Evolutionary conservation across 2,113 vertebrate genomes (phyloP), one percentile per base, ranked within the genome.

Genomic region (Polyodon spathula): DNA sequence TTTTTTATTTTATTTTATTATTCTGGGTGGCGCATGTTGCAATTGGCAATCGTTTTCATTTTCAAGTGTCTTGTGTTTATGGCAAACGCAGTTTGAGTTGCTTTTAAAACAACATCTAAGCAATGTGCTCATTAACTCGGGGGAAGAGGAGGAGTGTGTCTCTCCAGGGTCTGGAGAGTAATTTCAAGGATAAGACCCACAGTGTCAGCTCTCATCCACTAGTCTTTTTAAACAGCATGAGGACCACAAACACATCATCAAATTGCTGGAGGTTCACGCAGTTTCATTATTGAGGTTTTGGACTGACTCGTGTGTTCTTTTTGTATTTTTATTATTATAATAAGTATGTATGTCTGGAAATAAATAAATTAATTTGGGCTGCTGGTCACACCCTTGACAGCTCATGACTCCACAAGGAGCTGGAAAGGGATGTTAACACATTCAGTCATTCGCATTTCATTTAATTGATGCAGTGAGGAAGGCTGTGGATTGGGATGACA

Each of bases 181-280:
- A 50, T 50, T 50, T 50, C 5, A 50, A 50, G 46, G 46, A n/a
- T 50, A 12, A 50, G 46, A 50, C 46, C 46, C n/a, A 14, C 5
- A 50, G n/a, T 10, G 46, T 4, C 11, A 50, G 11, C n/a, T 50
- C n/a, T 50, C 11, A 50, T 50, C n/a, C 46, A 50, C 5, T 11
- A 12, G 46, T 5, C 10, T 50, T 50, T 48, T 48, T 17, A 46
- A 27, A 59, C 16, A 38, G n/a, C n/a, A n/a, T n/a, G n/a, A 59
- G 14, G 42, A 38, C 58, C 58, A 59, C n/a, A 17, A 17, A 11
- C 44, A 12, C 37, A 38, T 37, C 11, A 27, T 10, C 37, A 38
- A 37, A 11, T n/a, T n/a, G n/a, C n/a, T n/a, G 16, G 43, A 58
- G 56, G 8, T 58, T 41, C 42, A 58, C 56, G 43, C 42, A 43